Percentiles rank a stretch among this genome's conserved stretches.
phyloP scores from a whole-genome alignment of 2,797 vertebrate species.

The Tokudaia muenninki region DNA sequence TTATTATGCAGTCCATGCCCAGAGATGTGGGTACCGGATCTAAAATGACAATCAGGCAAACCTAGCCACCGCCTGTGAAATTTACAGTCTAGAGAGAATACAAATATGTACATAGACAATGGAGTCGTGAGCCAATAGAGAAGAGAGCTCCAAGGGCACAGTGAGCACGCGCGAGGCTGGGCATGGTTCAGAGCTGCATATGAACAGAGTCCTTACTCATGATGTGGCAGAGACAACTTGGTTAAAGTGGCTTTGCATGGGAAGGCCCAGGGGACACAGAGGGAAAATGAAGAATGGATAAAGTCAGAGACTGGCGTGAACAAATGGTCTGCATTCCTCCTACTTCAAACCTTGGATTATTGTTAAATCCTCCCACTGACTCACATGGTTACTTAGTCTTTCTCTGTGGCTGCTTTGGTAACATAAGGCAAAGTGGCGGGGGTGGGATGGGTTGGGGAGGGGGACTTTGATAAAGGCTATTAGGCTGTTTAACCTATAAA shows the following conservation, averaged over 20 bases:
- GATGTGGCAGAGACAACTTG: not conserved
- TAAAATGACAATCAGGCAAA: slow-evolving; percentile 13
- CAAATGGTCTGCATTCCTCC: not conserved
- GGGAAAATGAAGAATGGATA: not conserved
- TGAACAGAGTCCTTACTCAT: not conserved
- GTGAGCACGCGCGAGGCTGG: not conserved
- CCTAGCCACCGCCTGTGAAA: not conserved
- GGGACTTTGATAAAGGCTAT: not conserved
- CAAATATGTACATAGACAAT: not conserved
- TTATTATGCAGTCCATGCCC: not conserved
- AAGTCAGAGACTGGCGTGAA: not conserved
- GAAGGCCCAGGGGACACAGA: not conserved
- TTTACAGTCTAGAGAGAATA: not conserved
- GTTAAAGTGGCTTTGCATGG: not conserved
- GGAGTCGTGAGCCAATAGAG: not conserved
- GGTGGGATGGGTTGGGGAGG: no score
- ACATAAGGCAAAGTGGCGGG: not conserved
- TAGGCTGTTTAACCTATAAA: not conserved
- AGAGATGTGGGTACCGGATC: not conserved
- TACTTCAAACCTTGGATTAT: not conserved
- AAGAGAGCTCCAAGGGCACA: not conserved
- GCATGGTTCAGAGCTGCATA: not conserved
- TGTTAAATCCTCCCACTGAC: not conserved
- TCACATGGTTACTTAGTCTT: not conserved
- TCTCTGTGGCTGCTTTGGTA: not conserved